Evolutionary conservation across 2,113 vertebrate species (phyloP).

Genomic region (Natator depressus): DNA sequence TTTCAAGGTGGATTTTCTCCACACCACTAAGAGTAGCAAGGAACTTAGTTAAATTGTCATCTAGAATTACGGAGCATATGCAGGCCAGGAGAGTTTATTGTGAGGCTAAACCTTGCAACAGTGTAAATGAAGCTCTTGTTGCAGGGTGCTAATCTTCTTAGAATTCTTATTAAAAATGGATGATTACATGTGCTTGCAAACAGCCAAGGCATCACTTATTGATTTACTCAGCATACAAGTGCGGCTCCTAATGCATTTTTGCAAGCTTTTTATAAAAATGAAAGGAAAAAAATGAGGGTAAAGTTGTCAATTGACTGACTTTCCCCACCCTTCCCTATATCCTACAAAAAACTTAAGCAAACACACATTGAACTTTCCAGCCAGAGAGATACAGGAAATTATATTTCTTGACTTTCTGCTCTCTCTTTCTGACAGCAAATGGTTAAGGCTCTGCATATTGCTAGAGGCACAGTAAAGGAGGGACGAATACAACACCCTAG

Average conservation of each 20-base stretch:
- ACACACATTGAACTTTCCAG: not conserved
- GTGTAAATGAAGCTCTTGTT: conserved; percentile 56
- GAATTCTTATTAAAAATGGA: conserved; percentile 73
- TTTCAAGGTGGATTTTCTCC: conserved; percentile 66
- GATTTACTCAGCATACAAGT: conserved; percentile 28
- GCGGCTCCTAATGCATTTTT: not conserved
- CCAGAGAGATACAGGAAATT: not conserved
- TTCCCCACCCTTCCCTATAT: not conserved
- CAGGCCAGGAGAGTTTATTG: conserved; percentile 3
- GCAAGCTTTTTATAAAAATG: not conserved
- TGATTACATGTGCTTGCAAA: conserved; percentile 40
- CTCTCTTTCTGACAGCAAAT: conserved; percentile 7
- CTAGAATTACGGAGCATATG: not conserved
- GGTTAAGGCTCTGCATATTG: conserved; percentile 57
- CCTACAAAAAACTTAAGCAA: not conserved
- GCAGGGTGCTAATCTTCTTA: conserved; percentile 66
- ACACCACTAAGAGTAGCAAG: not conserved
- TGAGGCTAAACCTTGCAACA: conserved; percentile 27
- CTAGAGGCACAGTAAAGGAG: conserved; percentile 56
- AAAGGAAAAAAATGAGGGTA: not conserved
- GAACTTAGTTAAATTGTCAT: conserved; percentile 36
- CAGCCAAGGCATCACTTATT: conserved; percentile 26
- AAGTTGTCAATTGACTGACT: not conserved
- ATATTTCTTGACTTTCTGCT: not conserved
- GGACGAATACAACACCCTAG: conserved; percentile 50